phyloP scores from a whole-genome alignment of 2,888 invertebrate genomes.

The Phasia obesa region DNA sequence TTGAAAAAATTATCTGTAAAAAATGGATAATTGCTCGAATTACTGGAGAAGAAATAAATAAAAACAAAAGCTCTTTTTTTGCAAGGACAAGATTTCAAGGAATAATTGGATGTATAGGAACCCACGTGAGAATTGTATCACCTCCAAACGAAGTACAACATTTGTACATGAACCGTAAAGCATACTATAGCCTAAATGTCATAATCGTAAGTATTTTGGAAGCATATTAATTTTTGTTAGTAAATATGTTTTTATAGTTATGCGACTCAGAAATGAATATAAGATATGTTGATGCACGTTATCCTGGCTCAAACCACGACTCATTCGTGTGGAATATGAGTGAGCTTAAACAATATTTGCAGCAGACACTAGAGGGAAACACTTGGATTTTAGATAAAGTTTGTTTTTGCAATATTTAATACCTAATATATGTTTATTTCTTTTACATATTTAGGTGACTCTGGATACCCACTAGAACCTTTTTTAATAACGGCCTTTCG shows the following conservation, averaged over 20 bases:
- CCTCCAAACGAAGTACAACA: slow-evolving; percentile 25
- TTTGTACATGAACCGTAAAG: slow-evolving; percentile 36
- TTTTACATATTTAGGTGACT: not conserved
- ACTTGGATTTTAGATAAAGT: slow-evolving; percentile 34
- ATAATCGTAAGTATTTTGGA: slow-evolving; percentile 5
- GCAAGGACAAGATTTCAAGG: slow-evolving; percentile 16
- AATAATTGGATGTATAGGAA: slow-evolving; percentile 34
- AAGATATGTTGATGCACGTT: slow-evolving; percentile 33
- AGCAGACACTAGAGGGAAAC: not conserved
- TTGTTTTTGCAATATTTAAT: no score
- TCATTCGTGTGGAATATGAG: slow-evolving; percentile 38
- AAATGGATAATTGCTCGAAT: slow-evolving; percentile 14
- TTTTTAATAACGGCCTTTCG: slow-evolving; percentile 13
- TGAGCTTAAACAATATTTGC: slow-evolving; percentile 25
- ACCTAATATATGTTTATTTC: no score
- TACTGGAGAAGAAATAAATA: slow-evolving; percentile 21
- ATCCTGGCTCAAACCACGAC: slow-evolving; percentile 34
- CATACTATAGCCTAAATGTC: slow-evolving; percentile 21
- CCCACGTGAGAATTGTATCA: slow-evolving; percentile 23
- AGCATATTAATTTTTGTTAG: not conserved
- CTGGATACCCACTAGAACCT: not conserved
- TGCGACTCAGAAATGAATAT: slow-evolving; percentile 41
- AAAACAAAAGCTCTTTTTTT: no score
- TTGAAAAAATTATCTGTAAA: slow-evolving; percentile 16
- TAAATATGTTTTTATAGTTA: not conserved